Percentiles rank a stretch among this genome's conserved stretches.
Evolutionary conservation across 2,797 vertebrate species (phyloP).

Genomic region (Glossophaga mutica): DNA sequence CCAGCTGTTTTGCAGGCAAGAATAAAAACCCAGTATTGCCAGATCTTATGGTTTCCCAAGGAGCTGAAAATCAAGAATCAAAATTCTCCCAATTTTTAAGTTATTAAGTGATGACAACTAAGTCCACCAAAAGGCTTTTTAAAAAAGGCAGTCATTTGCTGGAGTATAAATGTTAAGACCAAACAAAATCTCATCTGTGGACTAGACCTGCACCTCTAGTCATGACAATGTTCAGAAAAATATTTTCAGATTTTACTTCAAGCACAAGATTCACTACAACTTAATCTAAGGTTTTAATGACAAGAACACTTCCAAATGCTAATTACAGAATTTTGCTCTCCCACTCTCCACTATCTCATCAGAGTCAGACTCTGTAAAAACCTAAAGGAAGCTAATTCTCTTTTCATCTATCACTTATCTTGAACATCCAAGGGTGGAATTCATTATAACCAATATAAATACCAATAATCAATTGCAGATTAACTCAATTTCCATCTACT

Average conservation of each 20-base stretch:
- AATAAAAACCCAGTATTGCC: neutral
- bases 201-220: neutral
- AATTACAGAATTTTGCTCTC: neutral
- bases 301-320: neutral
- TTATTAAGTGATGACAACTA: conserved; percentile 16
- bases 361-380: conserved; percentile 1
- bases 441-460: neutral
- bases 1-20: neutral
- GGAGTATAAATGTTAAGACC: neutral
- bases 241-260: conserved; percentile 38
- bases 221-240: neutral
- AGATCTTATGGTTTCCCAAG: neutral
- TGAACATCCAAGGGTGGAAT: neutral
- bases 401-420: neutral
- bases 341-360: neutral
- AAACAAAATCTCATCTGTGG: neutral
- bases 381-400: neutral
- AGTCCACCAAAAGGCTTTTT: neutral
- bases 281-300: neutral
- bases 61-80: neutral
- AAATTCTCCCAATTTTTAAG: neutral
- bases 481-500: neutral
- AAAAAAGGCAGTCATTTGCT: neutral
- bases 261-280: neutral
- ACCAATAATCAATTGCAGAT: neutral